phyloP scores from a whole-genome alignment of 2,113 vertebrate genomes.

The human region GRCh38 chr2:195575001-195575500 shows the following conservation, averaged over 20 bases:
- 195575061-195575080: background rate
- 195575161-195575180: background rate
- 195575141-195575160: background rate
- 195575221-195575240: constrained; percentile 64
- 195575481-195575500: constrained; percentile 12
- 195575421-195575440: background rate
- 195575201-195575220: constrained; percentile 61
- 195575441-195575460: constrained; percentile 18
- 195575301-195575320: constrained; percentile 56
- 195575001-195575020: background rate
- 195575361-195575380: background rate
- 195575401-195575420: background rate
- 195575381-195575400: background rate
- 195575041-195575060: background rate
- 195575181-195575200: background rate
- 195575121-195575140: background rate
- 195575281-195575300: background rate
- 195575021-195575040: background rate
- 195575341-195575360: constrained; percentile 20
- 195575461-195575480: constrained; percentile 36
- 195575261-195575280: background rate
- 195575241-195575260: constrained; percentile 50
- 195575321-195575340: constrained; percentile 23
- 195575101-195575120: background rate
- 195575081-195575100: background rate